phyloP scores from a whole-genome alignment of 2,797 vertebrate genomes.

The Sebastes nivosus region DNA sequence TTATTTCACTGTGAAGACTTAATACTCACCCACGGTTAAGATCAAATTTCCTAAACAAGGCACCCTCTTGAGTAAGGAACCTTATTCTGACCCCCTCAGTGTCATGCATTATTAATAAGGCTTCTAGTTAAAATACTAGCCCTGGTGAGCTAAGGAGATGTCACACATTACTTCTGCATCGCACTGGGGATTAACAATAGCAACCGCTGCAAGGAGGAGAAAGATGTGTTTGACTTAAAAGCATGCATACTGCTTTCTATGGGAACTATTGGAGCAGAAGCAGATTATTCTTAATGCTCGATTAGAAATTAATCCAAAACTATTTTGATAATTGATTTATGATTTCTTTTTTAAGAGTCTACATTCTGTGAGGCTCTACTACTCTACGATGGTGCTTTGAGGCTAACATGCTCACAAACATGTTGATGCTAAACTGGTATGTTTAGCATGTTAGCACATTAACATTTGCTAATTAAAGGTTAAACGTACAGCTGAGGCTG shows the following conservation, averaged over 20 bases:
- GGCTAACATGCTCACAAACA: not conserved
- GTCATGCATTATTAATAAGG: slow-evolving; percentile 71
- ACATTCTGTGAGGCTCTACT: not conserved
- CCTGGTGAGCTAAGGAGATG: slow-evolving; percentile 20
- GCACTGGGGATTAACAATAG: slow-evolving; percentile 44
- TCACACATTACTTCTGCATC: slow-evolving; percentile 22
- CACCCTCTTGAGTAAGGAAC: slow-evolving; percentile 39
- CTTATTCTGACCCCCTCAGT: slow-evolving; percentile 59
- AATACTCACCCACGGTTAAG: slow-evolving; percentile 46
- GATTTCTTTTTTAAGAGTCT: not conserved
- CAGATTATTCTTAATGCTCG: not conserved
- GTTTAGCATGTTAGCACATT: not conserved
- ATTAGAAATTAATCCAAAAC: not conserved
- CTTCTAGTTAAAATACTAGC: slow-evolving; percentile 43
- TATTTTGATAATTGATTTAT: not conserved
- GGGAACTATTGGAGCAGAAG: not conserved
- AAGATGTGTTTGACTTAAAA: not conserved
- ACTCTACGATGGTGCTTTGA: not conserved
- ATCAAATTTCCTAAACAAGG: slow-evolving; percentile 58
- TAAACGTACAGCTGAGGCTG: not conserved
- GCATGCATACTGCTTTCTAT: not conserved
- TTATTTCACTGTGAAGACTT: slow-evolving; percentile 32
- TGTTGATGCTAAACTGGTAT: not conserved
- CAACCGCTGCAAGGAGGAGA: not conserved
- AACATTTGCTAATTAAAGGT: not conserved